Evolutionary conservation across 2,888 invertebrate species (phyloP).

Genomic region (Epirrita christyi): DNA sequence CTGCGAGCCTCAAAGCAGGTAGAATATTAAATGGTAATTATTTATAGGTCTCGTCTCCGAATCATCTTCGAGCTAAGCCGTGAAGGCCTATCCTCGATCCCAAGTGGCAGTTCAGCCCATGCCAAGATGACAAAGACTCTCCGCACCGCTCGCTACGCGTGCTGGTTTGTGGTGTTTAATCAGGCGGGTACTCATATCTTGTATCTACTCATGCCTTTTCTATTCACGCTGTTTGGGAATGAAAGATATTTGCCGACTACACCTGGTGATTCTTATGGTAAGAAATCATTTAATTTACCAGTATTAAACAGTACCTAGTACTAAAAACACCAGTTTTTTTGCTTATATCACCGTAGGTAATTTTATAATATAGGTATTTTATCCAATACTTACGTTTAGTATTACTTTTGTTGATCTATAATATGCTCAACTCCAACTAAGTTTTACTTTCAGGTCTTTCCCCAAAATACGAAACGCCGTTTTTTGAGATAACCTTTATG

Average conservation of each 20-base stretch:
- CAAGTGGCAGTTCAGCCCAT: slow-evolving; percentile 44
- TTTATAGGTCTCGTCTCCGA: slow-evolving; percentile 50
- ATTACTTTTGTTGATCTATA: too few relatives aligned
- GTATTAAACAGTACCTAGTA: too few relatives aligned
- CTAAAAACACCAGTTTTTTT: too few relatives aligned
- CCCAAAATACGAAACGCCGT: slow-evolving; percentile 60
- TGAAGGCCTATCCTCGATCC: slow-evolving; percentile 50
- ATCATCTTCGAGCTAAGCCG: slow-evolving; percentile 53
- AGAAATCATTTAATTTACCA: slow-evolving; percentile 9
- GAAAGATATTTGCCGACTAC: slow-evolving; percentile 59
- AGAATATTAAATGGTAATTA: too few relatives aligned
- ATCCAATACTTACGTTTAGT: too few relatives aligned
- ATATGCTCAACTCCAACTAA: too few relatives aligned
- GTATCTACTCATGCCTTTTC: slow-evolving; percentile 56
- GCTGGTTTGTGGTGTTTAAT: slow-evolving; percentile 58
- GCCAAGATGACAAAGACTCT: slow-evolving; percentile 46
- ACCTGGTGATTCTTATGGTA: slow-evolving; percentile 61
- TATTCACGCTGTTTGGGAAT: slow-evolving; percentile 54
- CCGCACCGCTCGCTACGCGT: slow-evolving; percentile 47
- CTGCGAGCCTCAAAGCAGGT: too few relatives aligned
- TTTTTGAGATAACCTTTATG: slow-evolving; percentile 55
- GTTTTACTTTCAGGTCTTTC: slow-evolving; percentile 50
- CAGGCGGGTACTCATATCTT: slow-evolving; percentile 51
- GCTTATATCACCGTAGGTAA: not conserved
- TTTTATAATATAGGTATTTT: too few relatives aligned